Evolutionary conservation across 2,888 invertebrate species (phyloP), one percentile per base, ranked within the genome.

Genomic region (Cybosia mesomella): DNA sequence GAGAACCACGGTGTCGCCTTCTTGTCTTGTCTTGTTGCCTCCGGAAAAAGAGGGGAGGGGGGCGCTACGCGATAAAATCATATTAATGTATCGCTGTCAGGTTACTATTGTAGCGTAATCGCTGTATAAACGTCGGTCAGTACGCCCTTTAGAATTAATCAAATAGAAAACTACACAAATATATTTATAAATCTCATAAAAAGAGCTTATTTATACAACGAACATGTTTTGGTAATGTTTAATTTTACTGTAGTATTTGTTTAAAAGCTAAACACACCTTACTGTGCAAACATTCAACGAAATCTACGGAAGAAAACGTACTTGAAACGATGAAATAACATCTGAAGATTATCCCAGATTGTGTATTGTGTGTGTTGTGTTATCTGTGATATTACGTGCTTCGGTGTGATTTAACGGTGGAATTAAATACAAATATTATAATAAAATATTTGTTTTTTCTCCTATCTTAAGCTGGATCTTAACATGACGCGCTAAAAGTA

Each of bases 391-490:
- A 8, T 7, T 15, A 24, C 24, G 55, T 60, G 24, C 15, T 39
- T 18, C 22, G 24, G 36, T 8, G 8, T n/a, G 11, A 18, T 24
- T 8, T 13, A 28, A 49, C 18, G 11, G 28, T 28, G n/a, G 13
- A 2, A 49, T 61, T 43, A 43, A 24, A n/a, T 24, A 28, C 43
- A 28, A 60, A 60, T 60, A 43, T 60, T 60, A 28, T n/a, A 60
- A 11, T 43, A n/a, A n/a, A 24, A 15, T 24, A 24, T 22, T 55
- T 55, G 5, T 8, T 55, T 22, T 7, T 13, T 13, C 13, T 8
- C 0, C 7, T 55, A 2, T 55, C 55, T 55, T 21, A 15, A n/a
- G n/a, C n/a, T n/a, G n/a, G n/a, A n/a, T n/a, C n/a, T n/a, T n/a
- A n/a, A n/a, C n/a, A n/a, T n/a, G n/a, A n/a, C n/a, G n/a, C n/a